phyloP scores from a whole-genome alignment of 2,888 invertebrate genomes.

The Archips xylosteana region DNA sequence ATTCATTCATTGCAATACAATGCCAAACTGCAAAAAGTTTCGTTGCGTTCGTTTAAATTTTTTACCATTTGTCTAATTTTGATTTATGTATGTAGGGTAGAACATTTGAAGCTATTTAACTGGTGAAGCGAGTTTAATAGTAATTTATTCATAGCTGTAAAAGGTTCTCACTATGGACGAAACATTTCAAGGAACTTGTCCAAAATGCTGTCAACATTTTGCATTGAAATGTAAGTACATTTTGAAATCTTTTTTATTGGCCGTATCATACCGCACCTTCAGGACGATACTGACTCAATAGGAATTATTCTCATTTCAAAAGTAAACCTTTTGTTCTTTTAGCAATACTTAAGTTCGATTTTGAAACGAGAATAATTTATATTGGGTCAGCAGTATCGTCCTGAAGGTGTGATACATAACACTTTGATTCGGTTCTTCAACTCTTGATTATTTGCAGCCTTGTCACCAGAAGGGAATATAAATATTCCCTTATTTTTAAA shows the following conservation, averaged over 20 bases:
- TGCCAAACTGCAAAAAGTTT: neutral
- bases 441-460: constrained; percentile 10
- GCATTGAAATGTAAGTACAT: constrained; percentile 29
- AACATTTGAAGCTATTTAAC: neutral
- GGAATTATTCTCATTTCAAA: too few species aligned
- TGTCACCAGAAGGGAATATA: constrained; percentile 9
- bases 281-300: too few species aligned
- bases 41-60: neutral
- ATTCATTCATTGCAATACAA: neutral
- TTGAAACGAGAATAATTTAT: too few species aligned
- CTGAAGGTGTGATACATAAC: too few species aligned
- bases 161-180: constrained; percentile 14
- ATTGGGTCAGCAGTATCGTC: too few species aligned
- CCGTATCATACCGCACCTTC: neutral
- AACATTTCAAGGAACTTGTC: constrained; percentile 25
- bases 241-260: neutral
- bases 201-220: constrained; percentile 33
- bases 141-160: neutral
- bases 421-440: neutral
- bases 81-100: neutral
- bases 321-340: too few species aligned
- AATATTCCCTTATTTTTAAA: constrained; percentile 35
- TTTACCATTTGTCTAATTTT: neutral
- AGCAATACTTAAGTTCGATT: too few species aligned
- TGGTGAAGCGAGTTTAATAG: neutral